Conservation (phyloP, 2,888 invertebrate species). For the Callinectes sapidus region DNA sequence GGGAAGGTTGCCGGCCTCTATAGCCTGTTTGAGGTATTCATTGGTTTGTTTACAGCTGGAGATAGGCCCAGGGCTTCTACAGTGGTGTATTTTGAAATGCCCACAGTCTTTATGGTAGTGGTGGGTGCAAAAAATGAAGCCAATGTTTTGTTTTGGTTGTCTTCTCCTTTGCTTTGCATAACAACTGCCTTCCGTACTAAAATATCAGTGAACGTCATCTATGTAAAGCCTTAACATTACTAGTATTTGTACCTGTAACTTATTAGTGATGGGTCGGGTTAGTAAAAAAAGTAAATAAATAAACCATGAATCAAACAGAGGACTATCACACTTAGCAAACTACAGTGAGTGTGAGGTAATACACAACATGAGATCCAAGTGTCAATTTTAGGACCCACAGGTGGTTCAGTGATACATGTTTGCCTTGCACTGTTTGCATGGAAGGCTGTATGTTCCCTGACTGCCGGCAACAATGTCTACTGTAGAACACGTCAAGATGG, state of each 20-base stretch:
- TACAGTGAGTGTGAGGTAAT: neutral
- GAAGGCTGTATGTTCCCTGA: neutral
- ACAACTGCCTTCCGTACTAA: neutral
- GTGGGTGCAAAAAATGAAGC: neutral
- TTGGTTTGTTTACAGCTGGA: neutral
- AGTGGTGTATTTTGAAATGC: neutral
- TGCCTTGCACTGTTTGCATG: neutral
- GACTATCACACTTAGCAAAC: neutral
- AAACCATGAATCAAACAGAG: neutral
- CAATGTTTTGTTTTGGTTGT: neutral
- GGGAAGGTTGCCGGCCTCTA: neutral
- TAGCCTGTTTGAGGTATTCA: neutral
- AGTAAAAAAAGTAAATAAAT: neutral
- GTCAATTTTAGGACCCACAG: neutral
- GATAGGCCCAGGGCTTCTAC: neutral
- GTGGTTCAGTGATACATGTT: neutral
- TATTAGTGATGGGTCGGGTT: neutral
- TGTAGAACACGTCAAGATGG: neutral
- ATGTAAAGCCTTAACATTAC: neutral
- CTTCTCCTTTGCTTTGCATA: neutral
- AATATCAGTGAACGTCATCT: neutral
- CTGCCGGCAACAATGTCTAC: neutral
- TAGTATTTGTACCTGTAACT: neutral
- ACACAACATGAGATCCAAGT: neutral
- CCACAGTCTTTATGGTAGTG: neutral